Evolutionary conservation across 2,888 invertebrate genomes (phyloP), one percentile per base, ranked within the genome.

Genomic region (Stenoptilia bipunctidactyla): DNA sequence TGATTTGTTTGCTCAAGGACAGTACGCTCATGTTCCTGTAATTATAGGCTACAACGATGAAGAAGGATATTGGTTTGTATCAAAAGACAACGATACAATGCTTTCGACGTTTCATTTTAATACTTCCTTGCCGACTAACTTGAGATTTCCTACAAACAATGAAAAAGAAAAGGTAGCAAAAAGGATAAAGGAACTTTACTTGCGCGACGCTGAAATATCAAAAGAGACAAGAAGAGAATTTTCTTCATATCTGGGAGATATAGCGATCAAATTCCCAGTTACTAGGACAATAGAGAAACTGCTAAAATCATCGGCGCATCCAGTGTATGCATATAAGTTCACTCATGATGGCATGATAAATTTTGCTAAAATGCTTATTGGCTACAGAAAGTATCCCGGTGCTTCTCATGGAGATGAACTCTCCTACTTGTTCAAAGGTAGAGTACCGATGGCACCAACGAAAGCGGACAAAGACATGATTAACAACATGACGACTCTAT

Each of bases 391-490:
- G 1, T 50, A 58, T n/a, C 66, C 70, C 0, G 82, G 82, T 1
- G 79, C 82, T 0, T 69, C 76, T 0, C 83, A 83, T 38, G 82
- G 75, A 0, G 82, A 83, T 45, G 83, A 82, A n/a, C 41, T 83
- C 1, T 82, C 82, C 45, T 83, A 80, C 42, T 56, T 83, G 46
- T 82, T 82, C 42, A 82, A 67, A 41, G 36, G 66, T 2, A 58
- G 52, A 49, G 35, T 56, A 0, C 53, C 59, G 0, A 38, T 66
- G 1, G 48, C 63, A 1, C 50, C 58, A 13, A 52, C 56, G 3
- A 54, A 59, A 27, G 38, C 61, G 1, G 79, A 79, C 44, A 52
- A 37, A 9, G 50, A 55, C 0, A 61, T 69, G 14, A 61, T 69
- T n/a, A 46, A 69, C 36, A 65, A 56, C 40, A 55, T 83, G 36